Base-by-base conservation (phyloP, 2,113 vertebrate species). In the Rana temporaria region DNA sequence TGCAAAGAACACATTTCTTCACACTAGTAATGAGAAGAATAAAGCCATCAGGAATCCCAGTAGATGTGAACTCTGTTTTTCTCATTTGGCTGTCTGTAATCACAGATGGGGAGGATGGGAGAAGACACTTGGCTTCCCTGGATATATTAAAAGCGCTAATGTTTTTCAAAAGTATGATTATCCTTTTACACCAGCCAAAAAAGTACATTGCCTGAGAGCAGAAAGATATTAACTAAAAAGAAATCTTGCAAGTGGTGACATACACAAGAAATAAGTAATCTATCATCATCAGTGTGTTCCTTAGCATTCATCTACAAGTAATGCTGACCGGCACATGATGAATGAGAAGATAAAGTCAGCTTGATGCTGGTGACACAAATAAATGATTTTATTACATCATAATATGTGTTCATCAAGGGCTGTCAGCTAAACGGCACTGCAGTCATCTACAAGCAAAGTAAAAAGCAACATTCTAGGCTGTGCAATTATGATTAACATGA, bases 331-430 rank as follows among this genome's bases (percentile, higher is more conserved):
- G 79, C n/a, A 26, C 15, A 16, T 72, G 68, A 73, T 69, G 71
- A 59, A 81, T 72, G 68, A 48, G 59, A 59, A 53, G 19, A 42
- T 32, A 81, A 72, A 59, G 60, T 38, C 69, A 18, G 68, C 56
- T 72, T 42, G 53, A 42, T 56, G 53, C 52, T 64, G 42, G 32
- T 81, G 79, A 73, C 69, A 65, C 26, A 32, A 60, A 65, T 73
- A 73, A 81, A 73, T 81, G 48, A 73, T 65, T 81, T 73, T 53
- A 73, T 74, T 73, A 64, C 18, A 20, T 65, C 42, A 34, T 56
- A 81, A 42, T 34, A 42, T 11, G 24, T 48, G 17, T 65, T 56
- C 19, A n/a, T 71, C 19, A 24, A 11, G 59, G 38, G 62, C 59
- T 55, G 57, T 64, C 38, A 52, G n/a, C 34, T 78, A 52, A 12